Base-by-base conservation (phyloP, 2,113 vertebrate species). In the Clarias macrocephalus region DNA sequence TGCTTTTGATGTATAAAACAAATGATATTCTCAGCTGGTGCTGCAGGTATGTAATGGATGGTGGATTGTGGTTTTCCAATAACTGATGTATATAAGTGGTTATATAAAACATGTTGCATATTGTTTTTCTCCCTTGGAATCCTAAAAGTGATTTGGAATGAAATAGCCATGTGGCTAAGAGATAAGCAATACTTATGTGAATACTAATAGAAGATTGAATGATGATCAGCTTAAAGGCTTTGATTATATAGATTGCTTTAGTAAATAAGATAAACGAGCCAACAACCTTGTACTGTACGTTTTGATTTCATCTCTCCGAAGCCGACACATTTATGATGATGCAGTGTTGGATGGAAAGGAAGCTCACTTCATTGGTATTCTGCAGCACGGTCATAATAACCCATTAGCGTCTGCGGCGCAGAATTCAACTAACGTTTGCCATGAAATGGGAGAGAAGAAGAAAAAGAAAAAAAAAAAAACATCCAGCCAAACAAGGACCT, bases 401-500 rank as follows among this genome's bases (percentile, higher is more conserved):
- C 73, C 60, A 33, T 65, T 79, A 57, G 82, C 68, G 28, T 85
- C 10, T 37, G 28, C 2, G 1, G 25, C 13, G 66, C 33, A 30
- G 18, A 87, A 73, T 25, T 62, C 79, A 59, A 25, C 54, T 56
- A 54, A 56, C 66, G 79, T 66, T 56, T 85, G 68, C 12, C 15
- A 87, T 2, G 37, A 82, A 82, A 70, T 37, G 42, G 23, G 11
- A 56, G 25, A 63, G 30, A 83, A 57, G 28, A 42, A 42, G 23
- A n/a, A 56, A 5, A 42, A 42, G 37, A 37, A 54, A 62, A 48
- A 83, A 57, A 42, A 73, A 42, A 73, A n/a, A 56, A 56, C 72
- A 42, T 57, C n/a, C 59, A 83, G 60, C 28, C 63, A 87, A 54
- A 87, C 86, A 88, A 82, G 57, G 87, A 82, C 63, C 23, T 73